Base-by-base conservation (phyloP, 2,888 invertebrate species). In the Eubasilissa splendida region DNA sequence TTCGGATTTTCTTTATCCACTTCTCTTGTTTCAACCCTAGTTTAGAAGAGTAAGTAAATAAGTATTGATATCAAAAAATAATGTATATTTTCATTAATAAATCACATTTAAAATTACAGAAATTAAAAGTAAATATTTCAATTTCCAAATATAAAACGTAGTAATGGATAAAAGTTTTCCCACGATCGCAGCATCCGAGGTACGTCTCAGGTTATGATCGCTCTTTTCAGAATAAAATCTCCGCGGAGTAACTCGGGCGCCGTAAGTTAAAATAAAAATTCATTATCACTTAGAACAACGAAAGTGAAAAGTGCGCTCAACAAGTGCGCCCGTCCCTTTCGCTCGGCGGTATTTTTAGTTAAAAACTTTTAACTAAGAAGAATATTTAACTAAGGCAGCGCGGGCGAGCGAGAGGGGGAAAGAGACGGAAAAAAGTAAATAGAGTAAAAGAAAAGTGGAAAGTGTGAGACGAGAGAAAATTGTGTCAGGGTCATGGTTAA, bases 281-380 rank as follows among this genome's bases (percentile, higher is more conserved):
- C 83, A 83, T 83, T 83, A 83, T 82, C 83, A 78, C 80, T 77
- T 79, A 77, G 42, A 81, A 80, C 77, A 83, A 81, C 65, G 56
- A 79, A 66, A 77, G 58, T 80, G 60, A 81, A 81, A 83, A 56
- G 53, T 58, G 4, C 53, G 81, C 74, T 83, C 83, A 83, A 83
- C 83, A 83, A 83, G 83, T 83, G 74, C 31, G 53, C 73, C 59
- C 80, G 77, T 81, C 78, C 80, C 81, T 78, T 78, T 81, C 80
- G 63, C 74, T 58, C 81, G 22, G 60, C 65, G 77, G 80, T 83
- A 83, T 83, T 83, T 83, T 82, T 83, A 83, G 83, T 83, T 83
- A 80, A 80, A 80, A 83, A 82, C 80, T 83, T 83, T 83, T 83
- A 83, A 83, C 83, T 83, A 83, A 83, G 83, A 80, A 83, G 82